Evolutionary conservation across 2,888 invertebrate species (phyloP).

Genomic region (Cheilosia pagana): DNA sequence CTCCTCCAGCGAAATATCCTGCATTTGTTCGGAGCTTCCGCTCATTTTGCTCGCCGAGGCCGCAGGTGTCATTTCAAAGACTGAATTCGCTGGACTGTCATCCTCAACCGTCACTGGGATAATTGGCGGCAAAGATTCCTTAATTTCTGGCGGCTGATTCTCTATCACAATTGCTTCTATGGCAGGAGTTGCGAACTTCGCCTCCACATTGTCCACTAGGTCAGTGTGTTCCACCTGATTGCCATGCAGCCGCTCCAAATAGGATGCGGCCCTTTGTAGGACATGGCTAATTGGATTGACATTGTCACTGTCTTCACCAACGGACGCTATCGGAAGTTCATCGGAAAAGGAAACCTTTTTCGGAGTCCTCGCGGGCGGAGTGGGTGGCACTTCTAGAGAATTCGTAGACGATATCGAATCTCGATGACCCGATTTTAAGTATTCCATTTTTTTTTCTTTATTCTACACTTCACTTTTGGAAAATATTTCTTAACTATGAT

Average conservation of each 20-base stretch:
- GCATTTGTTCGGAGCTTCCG: conserved; percentile 60
- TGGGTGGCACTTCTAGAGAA: conserved; percentile 80
- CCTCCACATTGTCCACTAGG: conserved; percentile 2
- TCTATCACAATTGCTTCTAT: conserved; percentile 64
- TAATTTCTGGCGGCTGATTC: conserved; percentile 15
- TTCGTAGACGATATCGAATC: conserved; percentile 81
- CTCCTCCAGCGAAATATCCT: conserved; percentile 79
- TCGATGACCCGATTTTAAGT: conserved; percentile 78
- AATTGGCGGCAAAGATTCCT: conserved; percentile 24
- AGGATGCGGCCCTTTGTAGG: conserved; percentile 80
- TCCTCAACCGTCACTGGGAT: conserved; percentile 33
- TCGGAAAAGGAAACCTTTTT: conserved; percentile 84
- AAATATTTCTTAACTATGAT: conserved; percentile 32
- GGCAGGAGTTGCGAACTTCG: neutral
- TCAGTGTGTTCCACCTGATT: conserved; percentile 23
- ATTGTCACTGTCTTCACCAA: neutral
- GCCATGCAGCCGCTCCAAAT: conserved; percentile 81
- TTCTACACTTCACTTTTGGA: conserved; percentile 26
- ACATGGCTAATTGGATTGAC: conserved; percentile 78
- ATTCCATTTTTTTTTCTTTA: conserved; percentile 41
- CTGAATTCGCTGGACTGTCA: conserved; percentile 26
- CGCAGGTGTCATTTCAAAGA: conserved; percentile 31
- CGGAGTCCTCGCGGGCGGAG: conserved; percentile 81
- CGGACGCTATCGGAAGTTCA: conserved; percentile 78
- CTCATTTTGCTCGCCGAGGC: conserved; percentile 20